These are phyloP conservation scores for Hypercompe scribonia DNA, from an alignment of 2,888 invertebrate species.

Conservation along the genomic window DNA sequence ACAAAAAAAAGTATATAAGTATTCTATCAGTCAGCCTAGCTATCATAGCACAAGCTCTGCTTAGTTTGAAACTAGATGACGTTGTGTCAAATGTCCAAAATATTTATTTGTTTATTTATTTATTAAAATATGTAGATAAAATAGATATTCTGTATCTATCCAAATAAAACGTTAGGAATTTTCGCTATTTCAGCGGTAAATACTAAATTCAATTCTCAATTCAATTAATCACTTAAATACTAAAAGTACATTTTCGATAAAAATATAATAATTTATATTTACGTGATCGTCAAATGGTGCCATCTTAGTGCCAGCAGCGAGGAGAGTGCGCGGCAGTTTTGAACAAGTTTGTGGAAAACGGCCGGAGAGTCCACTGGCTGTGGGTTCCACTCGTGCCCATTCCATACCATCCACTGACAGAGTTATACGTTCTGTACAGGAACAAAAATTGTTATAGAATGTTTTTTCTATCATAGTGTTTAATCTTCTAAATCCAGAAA, in stretches of 20 bases:
- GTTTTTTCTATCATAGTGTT: background rate
- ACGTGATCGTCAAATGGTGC: slow-evolving; percentile 80
- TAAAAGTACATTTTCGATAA: background rate
- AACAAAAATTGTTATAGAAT: background rate
- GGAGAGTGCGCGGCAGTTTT: slow-evolving; percentile 57
- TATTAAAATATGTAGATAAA: too few species aligned
- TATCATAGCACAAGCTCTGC: too few species aligned
- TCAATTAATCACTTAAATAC: too few species aligned
- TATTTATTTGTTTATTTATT: too few species aligned
- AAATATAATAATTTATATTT: slow-evolving; percentile 34
- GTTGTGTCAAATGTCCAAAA: too few species aligned
- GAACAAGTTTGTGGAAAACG: slow-evolving; percentile 59
- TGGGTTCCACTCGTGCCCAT: slow-evolving; percentile 78
- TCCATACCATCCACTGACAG: slow-evolving; percentile 81
- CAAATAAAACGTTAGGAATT: background rate
- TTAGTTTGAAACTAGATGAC: too few species aligned
- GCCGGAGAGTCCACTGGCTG: slow-evolving; percentile 65
- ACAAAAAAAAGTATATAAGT: too few species aligned
- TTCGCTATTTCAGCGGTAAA: background rate
- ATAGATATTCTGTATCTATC: too few species aligned
- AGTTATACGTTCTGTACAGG: slow-evolving; percentile 76
- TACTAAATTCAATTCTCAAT: too few species aligned
- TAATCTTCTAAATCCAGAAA: background rate
- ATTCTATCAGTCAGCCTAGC: too few species aligned
- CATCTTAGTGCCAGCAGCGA: slow-evolving; percentile 62